Evolutionary conservation across 2,888 invertebrate species (phyloP), one percentile per base, ranked within the genome.

Genomic region (Philhelius pedissequus): DNA sequence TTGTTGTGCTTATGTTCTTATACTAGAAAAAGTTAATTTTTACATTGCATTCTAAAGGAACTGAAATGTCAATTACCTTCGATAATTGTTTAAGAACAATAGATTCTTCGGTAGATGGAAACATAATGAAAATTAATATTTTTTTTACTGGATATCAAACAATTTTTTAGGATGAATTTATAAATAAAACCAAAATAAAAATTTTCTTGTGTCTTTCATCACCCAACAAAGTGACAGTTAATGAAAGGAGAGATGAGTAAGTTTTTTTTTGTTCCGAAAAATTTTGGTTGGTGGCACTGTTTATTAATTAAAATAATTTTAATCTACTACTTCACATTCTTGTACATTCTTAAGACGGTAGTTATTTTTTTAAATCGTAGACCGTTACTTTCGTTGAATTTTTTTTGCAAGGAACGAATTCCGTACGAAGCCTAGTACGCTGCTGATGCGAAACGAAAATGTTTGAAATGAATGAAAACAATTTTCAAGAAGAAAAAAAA

Each of bases 1-100:
- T 94, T 1, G 95, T 94, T 68, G 92, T 92, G 62, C 94, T 94
- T 68, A 94, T 92, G 92, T 96, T 94, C 89, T 94, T 94, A 90
- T 96, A 96, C 95, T 96, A 56, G 50, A 54, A 25, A 11, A 2
- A 38, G 38, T 52, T 20, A 22, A 32, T 27, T 48, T 25, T 56
- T 13, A 4, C 3, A 60, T 11, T n/a, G 9, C n/a, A 13, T 5
- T 8, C 27, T n/a, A n/a, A 22, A 43, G 69, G 2, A 40, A 40
- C n/a, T 52, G 38, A 27, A 13, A 20, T 15, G 9, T 27, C 11
- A 58, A 86, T 73, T 92, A 93, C 93, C 91, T 93, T 93, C 40
- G 91, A 84, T 77, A 94, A 89, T 89, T 92, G 91, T 89, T 92
- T 93, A 69, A 92, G 92, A 79, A 94, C 90, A 89, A 92, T 92